Conservation (phyloP, 1,140 invertebrate genomes). For the Sarcophaga peregrina region DNA sequence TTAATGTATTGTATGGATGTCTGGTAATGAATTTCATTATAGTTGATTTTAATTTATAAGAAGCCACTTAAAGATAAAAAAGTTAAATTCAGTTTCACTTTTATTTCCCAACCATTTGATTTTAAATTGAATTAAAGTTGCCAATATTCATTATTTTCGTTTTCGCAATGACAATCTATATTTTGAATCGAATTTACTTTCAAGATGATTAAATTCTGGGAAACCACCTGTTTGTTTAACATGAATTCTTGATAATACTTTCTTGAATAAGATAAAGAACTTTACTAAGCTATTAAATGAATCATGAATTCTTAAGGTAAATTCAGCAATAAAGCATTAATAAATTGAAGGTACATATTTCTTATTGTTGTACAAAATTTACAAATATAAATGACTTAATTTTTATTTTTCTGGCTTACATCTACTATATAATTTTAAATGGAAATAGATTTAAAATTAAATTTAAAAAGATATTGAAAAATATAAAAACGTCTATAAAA, state of each 20-base stretch:
- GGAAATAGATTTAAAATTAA: no score
- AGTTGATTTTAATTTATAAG: background rate
- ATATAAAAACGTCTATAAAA: no score
- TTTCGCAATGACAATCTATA: background rate
- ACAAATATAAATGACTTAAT: no score
- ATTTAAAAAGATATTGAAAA: no score
- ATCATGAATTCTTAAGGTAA: no score
- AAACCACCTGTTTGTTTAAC: conserved; percentile 4
- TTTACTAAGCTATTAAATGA: no score
- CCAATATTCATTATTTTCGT: background rate
- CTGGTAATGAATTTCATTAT: background rate
- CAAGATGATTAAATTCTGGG: background rate
- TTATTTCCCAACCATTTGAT: background rate
- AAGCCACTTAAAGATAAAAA: background rate
- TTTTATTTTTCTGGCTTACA: no score
- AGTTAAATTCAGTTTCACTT: background rate
- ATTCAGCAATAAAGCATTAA: no score
- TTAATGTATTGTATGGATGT: background rate
- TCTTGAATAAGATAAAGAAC: background rate
- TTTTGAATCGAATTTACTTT: background rate
- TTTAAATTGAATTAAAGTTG: background rate
- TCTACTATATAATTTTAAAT: no score
- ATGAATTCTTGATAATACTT: no score
- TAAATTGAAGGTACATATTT: no score
- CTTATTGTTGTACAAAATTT: no score